Base-by-base conservation (phyloP, 1,140 invertebrate genomes). In the Magallana angulata region DNA sequence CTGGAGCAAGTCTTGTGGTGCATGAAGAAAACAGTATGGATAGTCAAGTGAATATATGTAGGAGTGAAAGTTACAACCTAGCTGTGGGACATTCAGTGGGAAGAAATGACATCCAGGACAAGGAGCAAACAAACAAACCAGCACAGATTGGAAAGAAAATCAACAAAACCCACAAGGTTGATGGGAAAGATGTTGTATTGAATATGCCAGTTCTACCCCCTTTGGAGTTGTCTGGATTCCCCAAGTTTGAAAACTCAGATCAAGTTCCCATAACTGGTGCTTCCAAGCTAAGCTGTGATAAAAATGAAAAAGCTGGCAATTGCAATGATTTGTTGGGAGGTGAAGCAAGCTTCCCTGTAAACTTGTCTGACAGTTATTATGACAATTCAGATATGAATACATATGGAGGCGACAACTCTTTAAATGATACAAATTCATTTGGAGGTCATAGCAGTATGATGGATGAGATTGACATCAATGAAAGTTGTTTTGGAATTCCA, bases 401-500 rank as follows among this genome's bases (percentile, higher is more conserved):
- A 60, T 62, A 62, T 36, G 57, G 12, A 57, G 9, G 30, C 2
- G 81, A 82, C 16, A 58, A 57, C 16, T n/a, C 81, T 82, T 8
- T 80, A 7, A 36, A 80, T 80, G 71, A 80, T 36, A 24, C 12
- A 5, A 56, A 80, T 56, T 56, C 71, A 56, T 48, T 60, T 59
- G 82, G 82, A 60, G 82, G 59, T 7, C 57, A 59, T 16, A 36
- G 57, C 18, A 82, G 58, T 60, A 89, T 91, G 85, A 80, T 90
- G 60, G 88, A 90, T 62, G 91, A 91, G 36, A 90, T 91, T 68
- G 91, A 91, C 59, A 89, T 91, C 9, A 91, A 91, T 88, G 91
- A 91, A 81, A 91, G 91, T 76, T 91, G 91, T 87, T 87, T 91
- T 82, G 91, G 91, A 59, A 89, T 91, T 62, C 90, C 90, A 30